A percentile compares a stretch with the other conserved stretches of the same genome.
phyloP scores from a whole-genome alignment of 2,797 vertebrate genomes.

The Scarus forsteni region DNA sequence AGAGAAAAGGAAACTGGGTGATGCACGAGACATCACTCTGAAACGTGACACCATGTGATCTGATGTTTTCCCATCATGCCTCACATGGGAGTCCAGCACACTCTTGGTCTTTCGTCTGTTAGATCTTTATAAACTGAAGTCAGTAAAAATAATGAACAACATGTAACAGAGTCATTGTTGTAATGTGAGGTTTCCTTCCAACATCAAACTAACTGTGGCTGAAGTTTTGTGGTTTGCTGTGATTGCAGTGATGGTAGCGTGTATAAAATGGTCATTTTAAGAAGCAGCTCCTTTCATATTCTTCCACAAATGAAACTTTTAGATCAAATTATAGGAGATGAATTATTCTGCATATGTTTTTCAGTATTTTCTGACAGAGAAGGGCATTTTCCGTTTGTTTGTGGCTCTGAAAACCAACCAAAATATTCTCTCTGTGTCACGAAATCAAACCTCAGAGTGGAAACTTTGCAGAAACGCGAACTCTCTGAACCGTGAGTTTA shows the following conservation, averaged over 20 bases:
- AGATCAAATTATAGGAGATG: not conserved
- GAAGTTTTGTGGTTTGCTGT: not conserved
- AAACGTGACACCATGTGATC: too few species aligned
- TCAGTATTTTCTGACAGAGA: not conserved
- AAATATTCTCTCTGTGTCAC: not conserved
- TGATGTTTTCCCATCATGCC: too few species aligned
- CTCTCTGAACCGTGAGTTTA: not conserved
- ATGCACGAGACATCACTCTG: too few species aligned
- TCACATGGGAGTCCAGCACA: too few species aligned
- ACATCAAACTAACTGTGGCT: not conserved
- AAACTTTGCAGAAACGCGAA: slow-evolving; percentile 3
- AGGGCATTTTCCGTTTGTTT: not conserved
- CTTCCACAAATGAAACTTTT: accelerated
- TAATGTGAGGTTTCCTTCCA: too few species aligned
- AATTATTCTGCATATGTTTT: not conserved
- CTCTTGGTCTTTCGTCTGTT: too few species aligned
- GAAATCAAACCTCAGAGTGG: not conserved
- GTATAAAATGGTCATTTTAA: not conserved
- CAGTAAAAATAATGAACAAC: too few species aligned
- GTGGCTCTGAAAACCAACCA: not conserved
- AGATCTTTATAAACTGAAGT: too few species aligned
- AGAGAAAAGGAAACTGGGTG: too few species aligned
- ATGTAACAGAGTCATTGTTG: too few species aligned
- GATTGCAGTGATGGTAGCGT: not conserved
- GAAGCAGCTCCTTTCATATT: not conserved